phyloP scores from a whole-genome alignment of 2,113 vertebrate species.

The Corythaeola cristata region DNA sequence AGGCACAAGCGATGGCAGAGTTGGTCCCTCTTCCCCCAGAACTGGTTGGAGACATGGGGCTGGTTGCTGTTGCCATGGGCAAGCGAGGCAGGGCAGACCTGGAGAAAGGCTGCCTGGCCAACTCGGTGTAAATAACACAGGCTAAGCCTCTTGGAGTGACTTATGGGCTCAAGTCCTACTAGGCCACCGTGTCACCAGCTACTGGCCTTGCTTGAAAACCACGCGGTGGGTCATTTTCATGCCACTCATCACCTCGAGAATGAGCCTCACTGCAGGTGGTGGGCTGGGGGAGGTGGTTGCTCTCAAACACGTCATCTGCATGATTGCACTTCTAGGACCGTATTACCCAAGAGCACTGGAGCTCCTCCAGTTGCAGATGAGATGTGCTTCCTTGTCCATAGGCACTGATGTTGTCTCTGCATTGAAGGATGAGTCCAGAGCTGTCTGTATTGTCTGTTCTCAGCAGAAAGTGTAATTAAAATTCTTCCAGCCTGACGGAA shows the following conservation, averaged over 20 bases:
- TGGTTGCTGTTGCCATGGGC: not conserved
- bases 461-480: not conserved
- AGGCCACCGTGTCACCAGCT: not conserved
- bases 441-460: not conserved
- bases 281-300: not conserved
- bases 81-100: not conserved
- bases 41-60: not conserved
- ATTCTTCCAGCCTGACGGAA: not conserved
- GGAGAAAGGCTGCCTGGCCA: not conserved
- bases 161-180: conserved; percentile 4
- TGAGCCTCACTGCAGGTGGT: fast-evolving
- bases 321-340: not conserved
- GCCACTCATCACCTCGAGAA: not conserved
- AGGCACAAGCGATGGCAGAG: not conserved
- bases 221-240: not conserved
- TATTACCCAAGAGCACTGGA: not conserved
- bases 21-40: not conserved
- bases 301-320: fast-evolving
- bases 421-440: not conserved
- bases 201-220: not conserved
- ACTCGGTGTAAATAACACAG: fast-evolving
- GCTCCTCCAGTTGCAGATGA: not conserved
- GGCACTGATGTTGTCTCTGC: not conserved
- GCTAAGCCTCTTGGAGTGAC: conserved; percentile 6
- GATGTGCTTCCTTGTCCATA: not conserved